Evolutionary conservation across 2,888 invertebrate genomes (phyloP), one percentile per base, ranked within the genome.

Genomic region (Hydriomena furcata): DNA sequence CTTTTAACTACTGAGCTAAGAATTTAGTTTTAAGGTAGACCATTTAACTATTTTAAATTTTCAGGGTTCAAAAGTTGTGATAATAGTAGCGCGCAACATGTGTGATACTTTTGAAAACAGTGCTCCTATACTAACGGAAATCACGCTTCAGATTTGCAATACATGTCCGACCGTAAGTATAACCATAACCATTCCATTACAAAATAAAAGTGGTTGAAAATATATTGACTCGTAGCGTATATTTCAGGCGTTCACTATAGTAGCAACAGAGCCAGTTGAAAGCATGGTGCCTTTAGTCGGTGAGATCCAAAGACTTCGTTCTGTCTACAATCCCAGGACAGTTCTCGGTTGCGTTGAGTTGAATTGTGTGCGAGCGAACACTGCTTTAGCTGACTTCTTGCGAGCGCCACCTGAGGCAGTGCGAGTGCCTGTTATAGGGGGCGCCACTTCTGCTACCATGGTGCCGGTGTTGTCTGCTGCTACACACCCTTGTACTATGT

Each of bases 241-340:
- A 0, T 38, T 51, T 40, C 65, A 89, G 89, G 74, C 86, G 1
- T 80, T 88, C 25, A 84, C 81, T 4, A 75, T 89, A 65, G 71
- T 91, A 31, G 88, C 82, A 5, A 90, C 91, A 0, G 86, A 89
- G 48, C 86, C 94, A 64, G 91, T 94, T 0, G 95, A 95, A 74
- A 94, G 94, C 55, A 93, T 94, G 67, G 94, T 95, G 6, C 94
- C 95, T 0, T 91, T 95, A 40, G 92, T 94, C 0, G 87, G 92
- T 4, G 95, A 95, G 75, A 92, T 95, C 13, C 92, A 92, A 73
- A 93, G 94, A 55, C 91, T 89, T 1, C 82, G 88, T 4, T 71
- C 73, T 2, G 47, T 66, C 0, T 88, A 87, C 68, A 81, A 87
- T 55, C 79, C 88, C 1, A 77, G 86, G 6, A 55, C 63, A 1